These are phyloP conservation scores for Netelia inedita DNA, from an alignment of 2,888 invertebrate genomes.

Conservation along the genomic window DNA sequence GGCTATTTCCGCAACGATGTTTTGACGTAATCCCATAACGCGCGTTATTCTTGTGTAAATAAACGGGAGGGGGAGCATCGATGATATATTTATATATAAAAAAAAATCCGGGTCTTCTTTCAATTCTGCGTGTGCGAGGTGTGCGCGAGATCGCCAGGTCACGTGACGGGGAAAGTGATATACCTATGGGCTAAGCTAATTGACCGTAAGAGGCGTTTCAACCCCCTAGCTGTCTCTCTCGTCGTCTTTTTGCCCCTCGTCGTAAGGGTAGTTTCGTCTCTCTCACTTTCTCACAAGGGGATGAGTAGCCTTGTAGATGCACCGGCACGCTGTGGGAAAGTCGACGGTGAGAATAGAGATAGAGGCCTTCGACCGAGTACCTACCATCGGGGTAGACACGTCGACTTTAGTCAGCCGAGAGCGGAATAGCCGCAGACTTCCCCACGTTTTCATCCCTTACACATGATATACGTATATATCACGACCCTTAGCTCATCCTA, in stretches of 20 bases:
- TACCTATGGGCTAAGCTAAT: slow-evolving; percentile 61
- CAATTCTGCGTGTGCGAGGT: slow-evolving; percentile 66
- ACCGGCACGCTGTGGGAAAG: slow-evolving; percentile 62
- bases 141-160: slow-evolving; percentile 73
- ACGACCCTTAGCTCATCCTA: too few species aligned
- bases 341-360: slow-evolving; percentile 59
- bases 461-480: neutral
- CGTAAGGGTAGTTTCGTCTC: neutral
- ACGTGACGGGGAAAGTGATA: slow-evolving; percentile 63
- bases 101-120: slow-evolving; percentile 21
- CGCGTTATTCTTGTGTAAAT: slow-evolving; percentile 83
- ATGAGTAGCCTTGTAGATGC: slow-evolving; percentile 24
- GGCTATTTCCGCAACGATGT: slow-evolving; percentile 78
- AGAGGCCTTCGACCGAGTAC: slow-evolving; percentile 36
- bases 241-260: slow-evolving; percentile 14
- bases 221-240: slow-evolving; percentile 31
- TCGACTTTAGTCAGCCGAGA: slow-evolving; percentile 57
- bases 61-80: slow-evolving; percentile 65
- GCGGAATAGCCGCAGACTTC: slow-evolving; percentile 32
- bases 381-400: slow-evolving; percentile 38
- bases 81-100: slow-evolving; percentile 9
- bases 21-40: slow-evolving; percentile 84
- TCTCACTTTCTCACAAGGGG: slow-evolving; percentile 9
- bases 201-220: slow-evolving; percentile 50
- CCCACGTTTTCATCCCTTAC: neutral